Percentiles rank a stretch among this genome's conserved stretches.
phyloP scores from a whole-genome alignment of 2,113 vertebrate genomes.

The Sciurus niger region DNA sequence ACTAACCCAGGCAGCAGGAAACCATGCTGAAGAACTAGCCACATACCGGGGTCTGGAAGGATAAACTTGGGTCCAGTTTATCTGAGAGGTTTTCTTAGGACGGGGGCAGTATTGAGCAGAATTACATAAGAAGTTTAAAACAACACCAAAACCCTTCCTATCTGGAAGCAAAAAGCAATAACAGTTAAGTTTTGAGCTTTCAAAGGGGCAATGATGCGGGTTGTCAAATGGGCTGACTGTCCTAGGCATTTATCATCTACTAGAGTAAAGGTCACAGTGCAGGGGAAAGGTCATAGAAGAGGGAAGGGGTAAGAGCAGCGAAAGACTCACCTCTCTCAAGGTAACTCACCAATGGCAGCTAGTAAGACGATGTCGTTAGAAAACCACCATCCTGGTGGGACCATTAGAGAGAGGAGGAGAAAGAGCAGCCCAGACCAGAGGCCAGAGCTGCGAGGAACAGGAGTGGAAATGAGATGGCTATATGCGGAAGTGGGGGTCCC shows the following conservation, averaged over 20 bases:
- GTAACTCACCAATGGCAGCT: background rate
- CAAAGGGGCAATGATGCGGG: background rate
- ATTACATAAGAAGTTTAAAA: slow-evolving; percentile 17
- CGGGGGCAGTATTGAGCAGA: background rate
- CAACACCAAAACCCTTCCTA: background rate
- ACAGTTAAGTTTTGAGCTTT: background rate
- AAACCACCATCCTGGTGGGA: background rate
- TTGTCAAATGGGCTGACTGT: accelerated
- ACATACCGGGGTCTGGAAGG: accelerated
- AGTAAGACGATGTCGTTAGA: background rate
- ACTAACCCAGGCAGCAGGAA: background rate
- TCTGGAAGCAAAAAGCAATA: background rate
- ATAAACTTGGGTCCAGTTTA: background rate
- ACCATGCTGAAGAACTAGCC: background rate
- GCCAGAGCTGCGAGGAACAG: background rate
- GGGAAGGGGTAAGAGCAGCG: background rate
- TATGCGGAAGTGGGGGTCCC: background rate
- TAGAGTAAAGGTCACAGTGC: background rate
- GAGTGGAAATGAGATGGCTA: background rate
- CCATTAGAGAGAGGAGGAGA: background rate
- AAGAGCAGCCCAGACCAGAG: background rate
- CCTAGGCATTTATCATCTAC: background rate
- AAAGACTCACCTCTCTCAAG: background rate
- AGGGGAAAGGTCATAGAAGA: background rate
- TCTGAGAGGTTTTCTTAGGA: background rate